Evolutionary conservation across 2,113 vertebrate species (phyloP).

Genomic region (Gymnorhina tibicen): DNA sequence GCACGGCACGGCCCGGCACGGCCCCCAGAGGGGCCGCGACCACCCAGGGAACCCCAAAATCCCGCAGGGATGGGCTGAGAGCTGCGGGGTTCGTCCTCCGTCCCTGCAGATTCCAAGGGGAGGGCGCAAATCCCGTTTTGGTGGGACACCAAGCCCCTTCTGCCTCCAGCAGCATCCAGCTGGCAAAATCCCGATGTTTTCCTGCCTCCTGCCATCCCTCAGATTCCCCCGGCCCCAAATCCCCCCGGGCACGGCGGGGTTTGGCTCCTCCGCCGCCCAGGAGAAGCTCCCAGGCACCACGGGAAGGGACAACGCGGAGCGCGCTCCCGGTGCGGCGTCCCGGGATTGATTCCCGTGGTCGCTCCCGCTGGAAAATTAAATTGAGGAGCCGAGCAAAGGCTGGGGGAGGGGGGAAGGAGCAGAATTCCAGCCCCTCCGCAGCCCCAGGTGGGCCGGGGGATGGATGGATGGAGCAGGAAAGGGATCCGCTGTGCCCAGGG

Average conservation of each 20-base stretch:
- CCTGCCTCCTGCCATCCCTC: background rate
- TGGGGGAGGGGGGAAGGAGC: background rate
- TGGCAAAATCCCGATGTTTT: accelerated
- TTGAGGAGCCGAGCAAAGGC: background rate
- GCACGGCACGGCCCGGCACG: background rate
- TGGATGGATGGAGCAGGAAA: background rate
- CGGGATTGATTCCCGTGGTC: background rate
- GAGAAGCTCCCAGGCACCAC: background rate
- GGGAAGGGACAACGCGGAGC: background rate
- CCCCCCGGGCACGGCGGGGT: background rate
- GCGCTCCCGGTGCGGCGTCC: background rate
- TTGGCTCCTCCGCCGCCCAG: background rate
- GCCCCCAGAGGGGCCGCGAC: background rate
- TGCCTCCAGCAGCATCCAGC: background rate
- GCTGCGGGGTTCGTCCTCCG: background rate
- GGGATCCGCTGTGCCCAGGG: background rate
- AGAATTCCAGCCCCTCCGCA: background rate
- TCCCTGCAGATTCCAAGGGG: accelerated
- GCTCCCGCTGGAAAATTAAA: background rate
- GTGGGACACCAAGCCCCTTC: background rate
- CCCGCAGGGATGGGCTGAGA: accelerated
- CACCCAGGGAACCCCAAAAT: background rate
- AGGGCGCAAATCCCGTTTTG: accelerated
- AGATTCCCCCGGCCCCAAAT: background rate
- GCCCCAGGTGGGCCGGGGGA: background rate